These are phyloP conservation scores for Theristicus caerulescens DNA, from an alignment of 2,113 vertebrate species.

Conservation along the genomic window DNA sequence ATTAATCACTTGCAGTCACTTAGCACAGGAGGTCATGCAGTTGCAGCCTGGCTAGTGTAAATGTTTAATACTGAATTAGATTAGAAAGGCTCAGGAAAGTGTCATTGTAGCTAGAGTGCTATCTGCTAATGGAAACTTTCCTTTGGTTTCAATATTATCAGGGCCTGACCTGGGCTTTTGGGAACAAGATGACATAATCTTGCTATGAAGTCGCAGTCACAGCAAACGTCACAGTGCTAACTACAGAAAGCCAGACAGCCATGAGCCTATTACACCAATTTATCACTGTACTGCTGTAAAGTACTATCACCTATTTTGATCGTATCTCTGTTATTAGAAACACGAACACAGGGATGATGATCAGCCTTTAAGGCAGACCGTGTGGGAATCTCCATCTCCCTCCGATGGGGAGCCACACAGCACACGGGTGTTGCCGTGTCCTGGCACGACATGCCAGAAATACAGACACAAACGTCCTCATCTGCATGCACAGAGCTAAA, in stretches of 20 bases:
- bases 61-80: neutral
- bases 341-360: accelerated
- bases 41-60: neutral
- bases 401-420: accelerated
- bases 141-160: neutral
- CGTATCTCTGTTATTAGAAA: neutral
- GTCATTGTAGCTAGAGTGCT: neutral
- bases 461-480: neutral
- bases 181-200: neutral
- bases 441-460: neutral
- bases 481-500: neutral
- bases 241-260: neutral
- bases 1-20: slow-evolving; percentile 14
- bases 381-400: neutral
- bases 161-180: neutral
- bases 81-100: neutral
- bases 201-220: neutral
- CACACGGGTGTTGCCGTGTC: accelerated
- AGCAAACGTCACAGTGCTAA: neutral
- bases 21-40: neutral
- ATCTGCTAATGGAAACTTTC: neutral
- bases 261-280: neutral
- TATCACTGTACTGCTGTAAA: neutral
- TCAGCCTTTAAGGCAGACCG: neutral
- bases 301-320: neutral